Base-by-base conservation (phyloP, 2,888 invertebrate genomes). In the Dryocosmus kuriphilus region DNA sequence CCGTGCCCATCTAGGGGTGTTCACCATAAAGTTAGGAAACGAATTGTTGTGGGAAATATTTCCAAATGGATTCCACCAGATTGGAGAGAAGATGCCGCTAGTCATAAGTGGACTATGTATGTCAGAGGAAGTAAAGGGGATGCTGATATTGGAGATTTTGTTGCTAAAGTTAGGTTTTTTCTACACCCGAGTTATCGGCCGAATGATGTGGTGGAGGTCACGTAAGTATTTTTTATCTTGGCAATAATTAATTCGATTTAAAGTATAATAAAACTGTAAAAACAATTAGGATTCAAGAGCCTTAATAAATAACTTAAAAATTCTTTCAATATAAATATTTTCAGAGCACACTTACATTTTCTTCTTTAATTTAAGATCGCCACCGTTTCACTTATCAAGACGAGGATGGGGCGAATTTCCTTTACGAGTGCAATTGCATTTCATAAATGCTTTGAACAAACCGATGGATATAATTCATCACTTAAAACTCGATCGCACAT, bases 391-490 rank as follows among this genome's bases (percentile, higher is more conserved):
- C 92, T 90, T 98, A 77, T 95, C 96, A 0, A 93, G 97, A 55
- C 94, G 97, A 79, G 98, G 98, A 24, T 98, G 98, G 98, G 98
- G 98, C 16, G 98, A 98, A 92, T 98, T 98, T 92, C 96, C 97
- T 0, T 93, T 97, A 7, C 92, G 96, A 74, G 93, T 97, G 3
- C 96, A 97, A 90, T 92, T 98, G 1, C 96, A 95, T 91, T 98
- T 98, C 89, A 92, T 94, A 57, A 94, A 95, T 77, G 90, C 93
- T 9, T 91, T 95, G 22, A 97, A 98, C 90, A 95, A 96, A 80
- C 96, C 97, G 0, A 94, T 96, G 38, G 95, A 96, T 84, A 92
- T 98, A 19, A 94, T 96, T 75, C 98, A 98, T 91, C 94, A 95
- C 85, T 93, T 97, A 84, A 95, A 96, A 88, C 92, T 98, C 81